Evolutionary conservation across 1,140 invertebrate species (phyloP).

Genomic region (Rhyzopertha dominica): DNA sequence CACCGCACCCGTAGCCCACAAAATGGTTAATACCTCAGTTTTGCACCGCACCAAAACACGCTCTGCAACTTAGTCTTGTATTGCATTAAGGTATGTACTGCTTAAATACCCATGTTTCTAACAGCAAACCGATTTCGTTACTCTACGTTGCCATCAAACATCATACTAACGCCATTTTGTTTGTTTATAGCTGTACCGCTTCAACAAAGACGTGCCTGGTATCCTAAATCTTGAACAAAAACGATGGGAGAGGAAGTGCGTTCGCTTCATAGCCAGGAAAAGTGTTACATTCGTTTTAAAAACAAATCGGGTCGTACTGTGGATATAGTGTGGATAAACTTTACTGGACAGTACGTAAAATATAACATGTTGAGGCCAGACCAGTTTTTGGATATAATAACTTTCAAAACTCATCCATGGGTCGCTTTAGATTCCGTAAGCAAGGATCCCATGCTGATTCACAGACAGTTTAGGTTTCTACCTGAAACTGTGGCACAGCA

Average conservation of each 20-base stretch:
- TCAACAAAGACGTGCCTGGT: too few relatives aligned
- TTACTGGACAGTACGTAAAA: slow-evolving; percentile 53
- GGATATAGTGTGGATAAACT: slow-evolving; percentile 72
- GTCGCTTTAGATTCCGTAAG: slow-evolving; percentile 60
- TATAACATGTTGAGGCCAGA: slow-evolving; percentile 53
- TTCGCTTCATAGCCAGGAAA: slow-evolving; percentile 47
- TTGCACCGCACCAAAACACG: too few relatives aligned
- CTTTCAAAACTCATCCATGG: slow-evolving; percentile 69
- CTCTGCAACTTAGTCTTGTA: too few relatives aligned
- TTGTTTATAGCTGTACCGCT: too few relatives aligned
- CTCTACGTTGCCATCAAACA: too few relatives aligned
- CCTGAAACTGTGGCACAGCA: slow-evolving; percentile 32
- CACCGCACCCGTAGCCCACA: too few relatives aligned
- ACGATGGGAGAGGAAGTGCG: slow-evolving; percentile 40
- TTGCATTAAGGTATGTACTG: too few relatives aligned
- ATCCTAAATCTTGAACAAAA: too few relatives aligned
- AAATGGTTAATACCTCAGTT: too few relatives aligned
- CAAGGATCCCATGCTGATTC: slow-evolving; percentile 50
- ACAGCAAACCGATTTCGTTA: too few relatives aligned
- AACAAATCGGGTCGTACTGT: slow-evolving; percentile 60
- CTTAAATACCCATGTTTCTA: too few relatives aligned
- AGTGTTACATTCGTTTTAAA: slow-evolving; percentile 61
- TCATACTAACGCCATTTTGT: too few relatives aligned
- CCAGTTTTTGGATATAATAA: slow-evolving; percentile 58
- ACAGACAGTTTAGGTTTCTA: slow-evolving; percentile 41